Base-by-base conservation (phyloP, 1,140 invertebrate species). In the Teleogryllus occipitalis region DNA sequence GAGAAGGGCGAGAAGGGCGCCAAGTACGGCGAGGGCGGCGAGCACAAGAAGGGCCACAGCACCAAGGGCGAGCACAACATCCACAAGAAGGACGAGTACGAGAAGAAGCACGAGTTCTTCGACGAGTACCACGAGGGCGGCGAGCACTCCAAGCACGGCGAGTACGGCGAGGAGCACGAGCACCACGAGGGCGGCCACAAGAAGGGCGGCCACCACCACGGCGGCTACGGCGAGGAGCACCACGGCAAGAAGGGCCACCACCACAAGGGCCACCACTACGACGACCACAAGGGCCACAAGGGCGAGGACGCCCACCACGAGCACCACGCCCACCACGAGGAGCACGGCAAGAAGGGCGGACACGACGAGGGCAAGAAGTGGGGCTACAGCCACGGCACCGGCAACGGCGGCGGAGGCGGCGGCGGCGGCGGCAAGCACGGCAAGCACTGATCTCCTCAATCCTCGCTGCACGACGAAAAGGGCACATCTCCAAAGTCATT, bases 81-180 rank as follows among this genome's bases (percentile, higher is more conserved):
- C 47, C 91, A 92, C 82, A 93, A 93, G 83, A 92, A 92, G 83
- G 91, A 93, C 80, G 92, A 93, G 82, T 93, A 92, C 82, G 90
- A 80, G 77, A 83, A 81, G 80, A 79, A 82, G 47, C 79, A 81
- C 75, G 73, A 82, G 46, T 82, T 82, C 76, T 83, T 77, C 76
- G 82, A 82, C n/a, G 82, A 82, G 65, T 27, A 79, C 54, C 80
- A 82, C 79, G 79, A 82, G 27, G 81, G 80, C n/a, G 82, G 80
- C 12, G 75, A 82, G 8, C 81, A 82, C 75, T 47, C 48, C 47
- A 83, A 82, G 73, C 77, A 82, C 47, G 82, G 80, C 0, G 78
- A 77, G 15, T 80, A 78, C 80, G 49, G 74, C 47, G 73, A 78
- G 21, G 75, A 82, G 14, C 78, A 80, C 39, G 78, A 80, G 18